These are phyloP conservation scores for Malurus elegans DNA, from an alignment of 2,113 vertebrate species.

Conservation along the genomic window DNA sequence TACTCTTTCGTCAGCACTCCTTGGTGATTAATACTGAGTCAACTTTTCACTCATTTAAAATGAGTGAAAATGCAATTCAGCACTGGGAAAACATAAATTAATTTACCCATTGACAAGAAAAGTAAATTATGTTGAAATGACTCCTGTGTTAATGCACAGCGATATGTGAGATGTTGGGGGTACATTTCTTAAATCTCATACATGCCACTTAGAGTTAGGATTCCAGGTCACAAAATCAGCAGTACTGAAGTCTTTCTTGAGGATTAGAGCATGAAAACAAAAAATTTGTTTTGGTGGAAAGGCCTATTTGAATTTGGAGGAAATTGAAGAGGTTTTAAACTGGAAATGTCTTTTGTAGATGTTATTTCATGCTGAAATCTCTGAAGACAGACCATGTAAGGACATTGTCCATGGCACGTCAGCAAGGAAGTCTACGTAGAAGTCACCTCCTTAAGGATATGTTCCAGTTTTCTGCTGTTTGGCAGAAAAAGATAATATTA, in stretches of 20 bases:
- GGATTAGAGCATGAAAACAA: background rate
- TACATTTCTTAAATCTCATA: background rate
- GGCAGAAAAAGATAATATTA: background rate
- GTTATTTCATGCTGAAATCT: background rate
- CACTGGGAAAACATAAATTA: background rate
- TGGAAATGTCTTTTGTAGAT: background rate
- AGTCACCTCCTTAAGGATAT: background rate
- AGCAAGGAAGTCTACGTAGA: background rate
- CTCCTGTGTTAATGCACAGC: background rate
- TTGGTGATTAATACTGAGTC: background rate
- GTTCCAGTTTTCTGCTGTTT: background rate
- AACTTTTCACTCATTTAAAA: background rate
- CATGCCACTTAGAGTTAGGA: background rate
- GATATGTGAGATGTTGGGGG: background rate
- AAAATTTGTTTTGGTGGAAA: background rate
- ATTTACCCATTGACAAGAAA: background rate
- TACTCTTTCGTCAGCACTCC: background rate
- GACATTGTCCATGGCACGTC: background rate
- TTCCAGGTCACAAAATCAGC: background rate
- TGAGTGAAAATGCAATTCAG: background rate
- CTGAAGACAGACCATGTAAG: background rate
- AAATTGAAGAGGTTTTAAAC: background rate
- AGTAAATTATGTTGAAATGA: background rate
- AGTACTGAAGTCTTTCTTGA: background rate
- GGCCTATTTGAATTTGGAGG: background rate